Conservation (phyloP, 1,140 invertebrate genomes). For the Antheraea pernyi region DNA sequence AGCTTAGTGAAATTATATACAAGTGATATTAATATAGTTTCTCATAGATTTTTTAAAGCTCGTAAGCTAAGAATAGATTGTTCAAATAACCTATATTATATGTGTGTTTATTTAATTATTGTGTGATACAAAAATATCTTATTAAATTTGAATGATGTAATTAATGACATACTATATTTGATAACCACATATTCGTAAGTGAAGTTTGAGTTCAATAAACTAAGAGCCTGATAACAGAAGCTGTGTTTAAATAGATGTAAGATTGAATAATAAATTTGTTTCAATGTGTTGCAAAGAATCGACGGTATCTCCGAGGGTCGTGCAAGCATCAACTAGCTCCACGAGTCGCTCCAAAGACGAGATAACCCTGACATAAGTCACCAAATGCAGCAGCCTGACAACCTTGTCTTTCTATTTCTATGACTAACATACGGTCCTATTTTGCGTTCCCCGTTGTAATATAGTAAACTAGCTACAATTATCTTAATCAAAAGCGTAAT, state of each 20-base stretch:
- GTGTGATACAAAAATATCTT: too few relatives aligned
- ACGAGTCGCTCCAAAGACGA: constrained; percentile 42
- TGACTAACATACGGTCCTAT: constrained; percentile 37
- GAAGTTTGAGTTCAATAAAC: constrained; percentile 56
- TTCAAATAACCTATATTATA: too few relatives aligned
- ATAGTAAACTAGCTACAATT: constrained; percentile 27
- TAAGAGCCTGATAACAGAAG: constrained; percentile 28
- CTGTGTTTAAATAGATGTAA: constrained; percentile 25
- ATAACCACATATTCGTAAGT: constrained; percentile 21
- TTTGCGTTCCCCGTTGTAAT: constrained; percentile 41
- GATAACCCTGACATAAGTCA: constrained; percentile 73
- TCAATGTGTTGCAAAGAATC: constrained; percentile 47
- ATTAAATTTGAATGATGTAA: too few relatives aligned
- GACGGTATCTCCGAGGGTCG: constrained; percentile 36
- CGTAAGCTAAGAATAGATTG: too few relatives aligned
- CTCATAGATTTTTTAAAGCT: too few relatives aligned
- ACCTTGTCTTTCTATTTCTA: constrained; percentile 71
- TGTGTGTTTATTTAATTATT: too few relatives aligned
- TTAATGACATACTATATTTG: too few relatives aligned
- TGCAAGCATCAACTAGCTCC: constrained; percentile 24
- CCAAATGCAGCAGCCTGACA: constrained; percentile 72
- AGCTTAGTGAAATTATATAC: too few relatives aligned
- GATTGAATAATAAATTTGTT: constrained; percentile 36
- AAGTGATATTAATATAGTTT: too few relatives aligned
- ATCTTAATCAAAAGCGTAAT: constrained; percentile 32